Evolutionary conservation across 2,113 vertebrate species (phyloP).

Genomic region (Stigmatopora nigra): DNA sequence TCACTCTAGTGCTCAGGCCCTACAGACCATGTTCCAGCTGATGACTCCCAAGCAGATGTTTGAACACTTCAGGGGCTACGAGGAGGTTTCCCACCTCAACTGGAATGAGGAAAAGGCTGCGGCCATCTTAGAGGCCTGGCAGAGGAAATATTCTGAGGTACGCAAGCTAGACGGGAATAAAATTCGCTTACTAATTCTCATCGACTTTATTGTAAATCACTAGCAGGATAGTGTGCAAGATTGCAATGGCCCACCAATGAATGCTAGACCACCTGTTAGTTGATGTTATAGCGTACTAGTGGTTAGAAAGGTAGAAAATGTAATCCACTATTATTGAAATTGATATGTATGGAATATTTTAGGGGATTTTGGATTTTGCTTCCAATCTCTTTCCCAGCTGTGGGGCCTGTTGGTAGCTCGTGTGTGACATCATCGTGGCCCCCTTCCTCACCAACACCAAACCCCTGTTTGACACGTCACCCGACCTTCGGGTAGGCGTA

Average conservation of each 20-base stretch:
- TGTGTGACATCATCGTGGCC: slow-evolving; percentile 82
- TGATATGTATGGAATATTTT: slow-evolving; percentile 79
- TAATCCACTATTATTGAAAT: background rate
- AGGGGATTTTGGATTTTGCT: slow-evolving; percentile 52
- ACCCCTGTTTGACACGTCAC: slow-evolving; percentile 68
- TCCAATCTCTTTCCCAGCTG: slow-evolving; percentile 75
- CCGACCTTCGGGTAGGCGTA: slow-evolving; percentile 65
- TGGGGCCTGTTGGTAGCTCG: slow-evolving; percentile 74
- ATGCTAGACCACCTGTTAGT: slow-evolving; percentile 46
- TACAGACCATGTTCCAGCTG: slow-evolving; percentile 99
- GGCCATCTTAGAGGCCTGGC: slow-evolving; percentile 96
- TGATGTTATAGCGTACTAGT: slow-evolving; percentile 39
- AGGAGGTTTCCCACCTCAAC: slow-evolving; percentile 89
- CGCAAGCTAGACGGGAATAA: slow-evolving; percentile 15
- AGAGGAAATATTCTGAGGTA: slow-evolving; percentile 95
- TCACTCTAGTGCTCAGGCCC: slow-evolving; percentile 80
- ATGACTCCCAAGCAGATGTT: slow-evolving; percentile 99
- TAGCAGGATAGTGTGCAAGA: slow-evolving; percentile 46
- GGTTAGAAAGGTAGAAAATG: background rate
- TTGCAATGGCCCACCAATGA: slow-evolving; percentile 53
- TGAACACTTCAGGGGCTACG: slow-evolving; percentile 89
- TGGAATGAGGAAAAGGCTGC: slow-evolving; percentile 97
- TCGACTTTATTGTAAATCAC: slow-evolving; percentile 50
- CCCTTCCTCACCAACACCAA: slow-evolving; percentile 73
- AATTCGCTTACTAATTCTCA: slow-evolving; percentile 38